Base-by-base conservation (phyloP, 2,113 vertebrate genomes). In the Daubentonia madagascariensis region DNA sequence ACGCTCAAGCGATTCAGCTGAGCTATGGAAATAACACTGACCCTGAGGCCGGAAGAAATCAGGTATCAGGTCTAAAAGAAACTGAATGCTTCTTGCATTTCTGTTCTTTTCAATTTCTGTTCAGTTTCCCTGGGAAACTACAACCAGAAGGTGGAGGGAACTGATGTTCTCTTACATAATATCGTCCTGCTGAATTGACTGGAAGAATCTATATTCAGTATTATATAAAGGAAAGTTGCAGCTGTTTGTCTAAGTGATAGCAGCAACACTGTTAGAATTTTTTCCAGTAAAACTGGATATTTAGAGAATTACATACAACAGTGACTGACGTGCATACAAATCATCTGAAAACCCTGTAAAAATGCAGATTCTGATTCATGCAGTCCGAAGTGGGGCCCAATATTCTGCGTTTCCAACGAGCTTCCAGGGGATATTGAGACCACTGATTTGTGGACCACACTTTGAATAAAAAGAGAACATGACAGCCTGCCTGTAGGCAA, bases 21-120 rank as follows among this genome's bases (percentile, higher is more conserved):
- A 70, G 35, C 70, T 85, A 35, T 85, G 80, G 84, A 94, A 95
- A 89, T 50, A 90, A 67, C 65, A 73, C 37, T 72, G 89, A 95
- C 75, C 85, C 52, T 45, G 52, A 94, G 61, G 85, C 78, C 37
- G 28, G 28, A 84, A 72, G 59, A 84, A 92, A 92, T 75, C 35
- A 30, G 30, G 30, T n/a, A 92, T 63, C 22, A 48, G 75, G 28
- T 6, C 22, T 85, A 59, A 97, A 89, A 96, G 61, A 95, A 91
- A 79, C 3, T 11, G n/a, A 96, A 59, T 73, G 8, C 16, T 89
- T 23, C 80, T 88, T 81, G 63, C 85, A 76, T 94, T 84, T 97
- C 63, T 37, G 65, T 84, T 48, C 37, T 81, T 25, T 80, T 94
- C 0, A 1, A 65, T 52, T 67, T 84, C 43, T 83, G n/a, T 85